These are phyloP conservation scores for Drosophila histrio DNA, from an alignment of 2,888 invertebrate species.

Conservation along the genomic window DNA sequence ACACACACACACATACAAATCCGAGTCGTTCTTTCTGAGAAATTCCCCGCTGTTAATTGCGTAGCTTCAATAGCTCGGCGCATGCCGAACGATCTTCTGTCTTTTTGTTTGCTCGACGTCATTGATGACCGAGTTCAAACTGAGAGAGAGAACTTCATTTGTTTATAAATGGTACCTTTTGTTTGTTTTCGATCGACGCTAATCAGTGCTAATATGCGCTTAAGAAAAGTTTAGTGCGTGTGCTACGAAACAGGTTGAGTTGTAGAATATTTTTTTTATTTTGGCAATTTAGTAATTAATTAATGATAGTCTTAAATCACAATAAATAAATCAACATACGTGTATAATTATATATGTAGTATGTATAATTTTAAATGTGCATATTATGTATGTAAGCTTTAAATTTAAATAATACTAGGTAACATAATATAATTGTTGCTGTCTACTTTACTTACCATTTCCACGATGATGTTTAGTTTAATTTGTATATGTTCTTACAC, in stretches of 20 bases:
- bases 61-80: neutral
- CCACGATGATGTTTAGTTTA: too few relatives aligned
- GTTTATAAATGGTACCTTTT: conserved; percentile 6
- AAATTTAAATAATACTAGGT: too few relatives aligned
- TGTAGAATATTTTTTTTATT: too few relatives aligned
- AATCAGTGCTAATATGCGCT: conserved; percentile 9
- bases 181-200: neutral
- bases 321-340: too few relatives aligned
- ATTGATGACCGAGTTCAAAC: conserved; percentile 3
- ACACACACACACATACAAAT: neutral
- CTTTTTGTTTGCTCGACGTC: conserved; percentile 4
- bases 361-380: too few relatives aligned
- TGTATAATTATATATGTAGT: too few relatives aligned
- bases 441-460: too few relatives aligned
- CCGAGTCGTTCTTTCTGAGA: neutral
- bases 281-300: neutral
- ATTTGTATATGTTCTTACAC: too few relatives aligned
- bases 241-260: neutral
- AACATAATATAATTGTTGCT: too few relatives aligned
- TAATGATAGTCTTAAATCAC: too few relatives aligned
- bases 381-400: too few relatives aligned
- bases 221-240: neutral
- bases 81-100: neutral
- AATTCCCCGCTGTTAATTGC: conserved; percentile 31
- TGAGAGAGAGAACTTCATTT: neutral